Percentiles rank a stretch among this genome's conserved stretches.
These are phyloP conservation scores for Hyalella azteca DNA, from an alignment of 2,888 invertebrate genomes.

Conservation along the genomic window DNA sequence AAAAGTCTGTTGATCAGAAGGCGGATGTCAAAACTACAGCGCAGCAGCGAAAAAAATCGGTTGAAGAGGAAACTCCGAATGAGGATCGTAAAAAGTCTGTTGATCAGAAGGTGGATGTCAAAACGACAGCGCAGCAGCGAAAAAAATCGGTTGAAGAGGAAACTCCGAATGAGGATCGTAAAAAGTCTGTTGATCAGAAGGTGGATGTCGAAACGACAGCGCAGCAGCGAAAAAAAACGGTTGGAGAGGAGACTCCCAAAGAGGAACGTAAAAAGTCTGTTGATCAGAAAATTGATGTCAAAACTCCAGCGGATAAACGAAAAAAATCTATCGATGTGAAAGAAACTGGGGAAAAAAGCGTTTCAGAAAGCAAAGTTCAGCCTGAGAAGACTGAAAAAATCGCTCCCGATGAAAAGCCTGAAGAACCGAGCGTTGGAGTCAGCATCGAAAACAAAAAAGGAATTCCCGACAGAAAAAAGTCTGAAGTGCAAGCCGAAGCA, in stretches of 20 bases:
- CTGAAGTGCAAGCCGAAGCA: constrained; percentile 43
- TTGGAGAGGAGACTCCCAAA: no score
- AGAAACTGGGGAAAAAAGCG: constrained; percentile 40
- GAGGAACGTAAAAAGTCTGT: no score
- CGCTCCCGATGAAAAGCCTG: constrained; percentile 41
- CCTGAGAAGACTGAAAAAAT: constrained; percentile 44
- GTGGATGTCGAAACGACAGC: no score
- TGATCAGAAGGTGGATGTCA: neutral
- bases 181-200: no score
- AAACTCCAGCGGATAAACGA: no score
- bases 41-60: constrained; percentile 33
- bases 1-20: constrained; percentile 1
- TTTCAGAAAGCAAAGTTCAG: constrained; percentile 44
- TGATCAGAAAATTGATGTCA: no score
- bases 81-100: constrained; percentile 18
- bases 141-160: constrained; percentile 30
- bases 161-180: constrained; percentile 15
- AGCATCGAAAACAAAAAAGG: constrained; percentile 40
- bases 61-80: constrained; percentile 15
- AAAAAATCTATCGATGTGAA: neutral
- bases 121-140: constrained; percentile 17
- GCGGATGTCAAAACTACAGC: constrained; percentile 5
- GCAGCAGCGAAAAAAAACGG: no score
- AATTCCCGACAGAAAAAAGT: constrained; percentile 44
- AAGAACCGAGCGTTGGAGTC: constrained; percentile 37